phyloP scores from a whole-genome alignment of 2,113 vertebrate species.

The Syngnathus typhle region DNA sequence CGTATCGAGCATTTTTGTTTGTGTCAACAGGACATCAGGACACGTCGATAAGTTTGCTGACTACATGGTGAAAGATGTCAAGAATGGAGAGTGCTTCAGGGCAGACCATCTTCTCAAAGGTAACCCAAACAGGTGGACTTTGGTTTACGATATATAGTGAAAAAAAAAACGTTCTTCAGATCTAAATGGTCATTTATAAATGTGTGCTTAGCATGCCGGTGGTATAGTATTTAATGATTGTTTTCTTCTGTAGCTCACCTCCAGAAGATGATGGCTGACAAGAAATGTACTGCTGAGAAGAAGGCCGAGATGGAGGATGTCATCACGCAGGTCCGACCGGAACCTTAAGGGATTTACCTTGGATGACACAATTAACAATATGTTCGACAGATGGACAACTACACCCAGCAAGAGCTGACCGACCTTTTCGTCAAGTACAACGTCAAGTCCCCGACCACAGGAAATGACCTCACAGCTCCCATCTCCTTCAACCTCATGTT shows the following conservation, averaged over 20 bases:
- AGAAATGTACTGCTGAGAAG: slow-evolving; percentile 89
- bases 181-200: not conserved
- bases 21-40: slow-evolving; percentile 82
- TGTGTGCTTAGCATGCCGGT: not conserved
- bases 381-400: slow-evolving; percentile 86
- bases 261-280: slow-evolving; percentile 95
- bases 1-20: not conserved
- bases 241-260: slow-evolving; percentile 77
- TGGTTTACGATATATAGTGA: not conserved
- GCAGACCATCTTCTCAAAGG: slow-evolving; percentile 96
- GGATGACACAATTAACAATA: not conserved
- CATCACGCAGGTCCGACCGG: slow-evolving; percentile 77
- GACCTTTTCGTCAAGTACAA: slow-evolving; percentile 93
- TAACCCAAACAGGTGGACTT: slow-evolving; percentile 34
- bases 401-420: slow-evolving; percentile 83
- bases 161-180: not conserved
- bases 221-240: not conserved
- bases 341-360: not conserved
- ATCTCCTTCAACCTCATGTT: slow-evolving; percentile 98
- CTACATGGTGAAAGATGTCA: slow-evolving; percentile 98
- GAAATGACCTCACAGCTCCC: slow-evolving; percentile 89
- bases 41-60: slow-evolving; percentile 98
- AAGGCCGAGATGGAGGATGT: slow-evolving; percentile 92
- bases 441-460: slow-evolving; percentile 90
- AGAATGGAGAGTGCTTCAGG: slow-evolving; percentile 93